Percentiles rank a stretch among this genome's conserved stretches.
These are phyloP conservation scores for Puma concolor DNA, from an alignment of 2,113 vertebrate species.

Conservation along the genomic window DNA sequence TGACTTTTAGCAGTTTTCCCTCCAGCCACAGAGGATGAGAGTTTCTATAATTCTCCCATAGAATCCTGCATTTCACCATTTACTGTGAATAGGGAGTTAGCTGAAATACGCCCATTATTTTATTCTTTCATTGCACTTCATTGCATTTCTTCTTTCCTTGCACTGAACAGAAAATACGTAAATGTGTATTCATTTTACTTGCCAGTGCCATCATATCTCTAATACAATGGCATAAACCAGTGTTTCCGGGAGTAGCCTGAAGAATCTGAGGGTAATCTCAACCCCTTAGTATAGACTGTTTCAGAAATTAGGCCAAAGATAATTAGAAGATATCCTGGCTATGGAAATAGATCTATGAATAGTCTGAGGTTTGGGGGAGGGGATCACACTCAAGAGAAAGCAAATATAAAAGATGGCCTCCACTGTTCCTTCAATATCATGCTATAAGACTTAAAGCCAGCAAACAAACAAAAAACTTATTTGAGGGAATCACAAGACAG, in stretches of 20 bases:
- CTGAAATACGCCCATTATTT: not conserved
- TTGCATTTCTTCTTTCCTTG: not conserved
- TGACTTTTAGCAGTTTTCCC: not conserved
- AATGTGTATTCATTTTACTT: not conserved
- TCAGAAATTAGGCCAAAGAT: not conserved
- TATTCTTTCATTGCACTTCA: not conserved
- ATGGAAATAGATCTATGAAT: not conserved
- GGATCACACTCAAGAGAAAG: not conserved
- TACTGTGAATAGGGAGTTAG: not conserved
- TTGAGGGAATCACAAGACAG: not conserved
- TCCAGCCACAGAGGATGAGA: not conserved
- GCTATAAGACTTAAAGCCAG: not conserved
- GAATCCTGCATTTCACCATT: not conserved
- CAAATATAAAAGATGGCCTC: not conserved
- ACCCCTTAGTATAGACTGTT: not conserved
- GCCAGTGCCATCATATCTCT: not conserved
- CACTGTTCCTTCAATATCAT: not conserved
- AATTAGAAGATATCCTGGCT: not conserved
- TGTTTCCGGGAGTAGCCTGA: not conserved
- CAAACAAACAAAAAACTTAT: not conserved
- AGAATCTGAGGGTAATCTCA: not conserved
- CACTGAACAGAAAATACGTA: not conserved
- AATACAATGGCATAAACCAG: not conserved
- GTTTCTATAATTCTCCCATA: not conserved
- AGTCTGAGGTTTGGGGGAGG: not conserved